Base-by-base conservation (phyloP, 2,797 vertebrate genomes). In the Helostoma temminkii region DNA sequence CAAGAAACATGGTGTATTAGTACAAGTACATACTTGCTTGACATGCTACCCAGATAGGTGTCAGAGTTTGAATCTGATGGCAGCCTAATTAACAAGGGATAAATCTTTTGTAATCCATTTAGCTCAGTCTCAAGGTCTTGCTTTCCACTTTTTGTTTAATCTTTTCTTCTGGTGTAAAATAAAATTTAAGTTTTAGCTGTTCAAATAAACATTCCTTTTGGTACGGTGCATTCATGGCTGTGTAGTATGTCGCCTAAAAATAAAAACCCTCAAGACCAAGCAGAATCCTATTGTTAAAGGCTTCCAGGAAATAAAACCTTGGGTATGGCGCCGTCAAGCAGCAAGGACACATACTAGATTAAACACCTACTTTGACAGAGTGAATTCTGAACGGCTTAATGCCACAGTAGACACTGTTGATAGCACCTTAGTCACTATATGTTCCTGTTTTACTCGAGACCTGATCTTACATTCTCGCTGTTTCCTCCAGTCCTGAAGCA, bases 401-500 rank as follows among this genome's bases (percentile, higher is more conserved):
- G 74, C 56, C 64, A 26, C 28, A 25, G 10, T 53, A 54, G 64
- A 83, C 70, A 72, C 15, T 21, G 19, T 57, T 61, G 53, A 60
- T 48, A 64, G 39, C 61, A 55, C 50, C 32, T 78, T 32, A 41
- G 26, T 25, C 18, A 11, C 54, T 41, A 5, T 36, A 0, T 76
- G 41, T 50, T 84, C 48, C 54, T 61, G 53, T 79, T 80, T 73
- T 42, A 52, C 64, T 61, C 36, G 32, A 71, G 71, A 71, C 71
- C n/a, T 67, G 70, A 84, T 71, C 45, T 68, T 45, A 6, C 28
- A 3, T 0, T 45, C 1, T 22, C 19, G 7, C 15, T 66, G 19
- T 71, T 37, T 61, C 41, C 37, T 77, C 5, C 21, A 99, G 98
- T 84, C 98, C 98, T 0, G 97, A 98, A 37, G 97, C 96, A 57